Base-by-base conservation (phyloP, 2,888 invertebrate genomes). In the Drosophila maculinotata region DNA sequence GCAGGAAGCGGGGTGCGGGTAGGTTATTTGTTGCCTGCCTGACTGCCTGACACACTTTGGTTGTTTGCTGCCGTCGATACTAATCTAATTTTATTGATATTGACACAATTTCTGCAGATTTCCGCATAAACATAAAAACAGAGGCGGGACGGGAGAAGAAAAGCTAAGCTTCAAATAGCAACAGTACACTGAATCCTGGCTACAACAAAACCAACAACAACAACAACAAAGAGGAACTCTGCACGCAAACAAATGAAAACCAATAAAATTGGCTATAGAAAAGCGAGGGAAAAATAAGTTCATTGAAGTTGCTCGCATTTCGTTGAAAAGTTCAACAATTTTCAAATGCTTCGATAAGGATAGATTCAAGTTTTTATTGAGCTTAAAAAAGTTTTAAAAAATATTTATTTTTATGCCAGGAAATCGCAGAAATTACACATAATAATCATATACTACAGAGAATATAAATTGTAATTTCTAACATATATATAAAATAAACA, bases 61-160 rank as follows among this genome's bases (percentile, higher is more conserved):
- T 83, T 78, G 76, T 76, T 78, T 78, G 69, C 63, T 67, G 67
- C 58, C 76, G 88, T 85, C 89, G 90, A 90, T 89, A 88, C 87
- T 90, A 90, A 90, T 90, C 90, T 90, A 89, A 89, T 90, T 90
- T 90, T 90, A 90, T 90, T 90, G 90, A 89, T 90, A 90, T 90
- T 90, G 90, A 89, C 90, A 90, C 90, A 89, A 90, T 90, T 89
- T 89, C 88, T 85, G 86, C 89, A 89, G 90, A 90, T 90, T 90
- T 90, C 85, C 87, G 88, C 84, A 87, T 89, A 89, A 89, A 87
- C 82, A 89, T 84, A 89, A 87, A 89, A 89, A 87, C 74, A 74
- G 67, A 67, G 73, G 70, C 60, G 75, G 68, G n/a, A 41, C 38
- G 31, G 48, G 28, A n/a, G 33, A 47, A 20, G 36, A 36, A 25